These are phyloP conservation scores for Stichodactyla helianthus DNA, from an alignment of 64 coral and sea anemone genomes.

Conservation along the genomic window DNA sequence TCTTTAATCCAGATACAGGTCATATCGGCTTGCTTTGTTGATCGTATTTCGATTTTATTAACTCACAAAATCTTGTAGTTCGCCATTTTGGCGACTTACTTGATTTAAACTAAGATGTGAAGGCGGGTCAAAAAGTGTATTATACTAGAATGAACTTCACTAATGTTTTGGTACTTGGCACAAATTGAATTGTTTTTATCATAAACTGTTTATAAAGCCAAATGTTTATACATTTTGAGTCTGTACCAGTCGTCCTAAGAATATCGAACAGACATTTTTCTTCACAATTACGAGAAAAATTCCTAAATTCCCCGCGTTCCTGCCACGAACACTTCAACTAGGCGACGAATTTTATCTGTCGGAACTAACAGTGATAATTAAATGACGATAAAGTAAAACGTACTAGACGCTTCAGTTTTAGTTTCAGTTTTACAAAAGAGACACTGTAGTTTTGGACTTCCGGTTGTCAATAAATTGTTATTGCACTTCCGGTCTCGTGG, in stretches of 20 bases:
- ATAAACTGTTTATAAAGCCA: not conserved
- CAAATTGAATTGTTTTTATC: not conserved
- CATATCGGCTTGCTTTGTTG: not conserved
- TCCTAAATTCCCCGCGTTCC: not conserved
- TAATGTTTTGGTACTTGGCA: not conserved
- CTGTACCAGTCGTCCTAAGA: not conserved
- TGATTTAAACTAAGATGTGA: not conserved
- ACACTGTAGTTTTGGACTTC: constrained; percentile 12
- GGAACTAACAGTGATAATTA: not conserved
- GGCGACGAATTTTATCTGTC: not conserved
- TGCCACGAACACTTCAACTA: not conserved
- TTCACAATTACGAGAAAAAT: not conserved
- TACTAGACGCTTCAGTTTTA: not conserved
- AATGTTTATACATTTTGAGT: not conserved
- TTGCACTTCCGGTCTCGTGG: constrained; percentile 32
- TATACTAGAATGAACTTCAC: not conserved
- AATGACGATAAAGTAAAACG: not conserved
- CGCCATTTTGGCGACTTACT: not conserved
- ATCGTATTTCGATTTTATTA: constrained; percentile 3
- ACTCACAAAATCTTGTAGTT: not conserved
- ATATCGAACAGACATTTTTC: not conserved
- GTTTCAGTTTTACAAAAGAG: not conserved
- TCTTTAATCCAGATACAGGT: constrained; percentile 7
- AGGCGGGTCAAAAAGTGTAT: not conserved
- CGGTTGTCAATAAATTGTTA: constrained; percentile 32